phyloP scores from a whole-genome alignment of 2,888 invertebrate genomes.

The Xylota sylvarum region DNA sequence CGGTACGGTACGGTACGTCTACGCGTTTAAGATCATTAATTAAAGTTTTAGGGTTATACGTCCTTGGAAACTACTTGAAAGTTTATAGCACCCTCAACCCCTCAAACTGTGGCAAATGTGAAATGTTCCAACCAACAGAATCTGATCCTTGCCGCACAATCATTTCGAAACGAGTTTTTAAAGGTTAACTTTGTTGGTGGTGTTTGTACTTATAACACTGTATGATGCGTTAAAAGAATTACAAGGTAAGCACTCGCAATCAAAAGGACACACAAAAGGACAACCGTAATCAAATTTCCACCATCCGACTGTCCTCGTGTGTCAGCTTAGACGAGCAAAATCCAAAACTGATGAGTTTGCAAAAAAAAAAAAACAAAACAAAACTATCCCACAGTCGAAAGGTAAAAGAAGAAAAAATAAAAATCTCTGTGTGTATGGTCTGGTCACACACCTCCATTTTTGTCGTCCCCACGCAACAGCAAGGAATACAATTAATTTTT shows the following conservation, averaged over 20 bases:
- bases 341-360: background rate
- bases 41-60: constrained; percentile 5
- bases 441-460: constrained; percentile 1
- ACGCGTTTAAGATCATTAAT: background rate
- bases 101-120: background rate
- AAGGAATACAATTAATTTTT: constrained; percentile 65
- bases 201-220: background rate
- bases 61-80: background rate
- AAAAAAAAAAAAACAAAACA: too few species aligned
- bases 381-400: too few species aligned
- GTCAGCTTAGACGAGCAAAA: background rate
- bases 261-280: too few species aligned
- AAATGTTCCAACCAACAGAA: background rate
- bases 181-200: too few species aligned
- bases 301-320: background rate
- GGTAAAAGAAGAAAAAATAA: background rate
- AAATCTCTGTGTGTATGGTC: background rate
- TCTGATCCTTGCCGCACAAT: background rate
- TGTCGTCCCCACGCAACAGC: constrained; percentile 22
- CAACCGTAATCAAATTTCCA: background rate
- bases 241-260: background rate
- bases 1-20: too few species aligned
- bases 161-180: too few species aligned
- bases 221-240: background rate
- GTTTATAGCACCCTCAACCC: background rate